Evolutionary conservation across 2,888 invertebrate species (phyloP).

Genomic region (Ommatoiulus sabulosus): DNA sequence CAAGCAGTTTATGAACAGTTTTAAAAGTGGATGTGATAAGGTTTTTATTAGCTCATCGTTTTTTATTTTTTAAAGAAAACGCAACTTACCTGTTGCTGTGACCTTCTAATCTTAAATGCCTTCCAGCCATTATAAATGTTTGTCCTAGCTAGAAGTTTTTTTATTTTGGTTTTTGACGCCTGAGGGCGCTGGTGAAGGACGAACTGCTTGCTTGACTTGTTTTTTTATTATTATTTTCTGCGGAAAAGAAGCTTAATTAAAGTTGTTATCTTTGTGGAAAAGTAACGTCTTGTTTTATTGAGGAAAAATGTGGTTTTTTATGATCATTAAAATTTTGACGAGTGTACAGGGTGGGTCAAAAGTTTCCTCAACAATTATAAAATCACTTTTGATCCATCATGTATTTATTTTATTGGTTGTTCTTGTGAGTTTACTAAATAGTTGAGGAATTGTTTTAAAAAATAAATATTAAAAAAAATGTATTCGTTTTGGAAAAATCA

Average conservation of each 20-base stretch:
- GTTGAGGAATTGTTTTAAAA: no score
- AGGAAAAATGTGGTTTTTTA: background rate
- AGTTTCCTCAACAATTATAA: no score
- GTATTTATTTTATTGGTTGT: no score
- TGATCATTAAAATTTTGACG: background rate
- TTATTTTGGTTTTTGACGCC: background rate
- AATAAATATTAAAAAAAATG: no score
- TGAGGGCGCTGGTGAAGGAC: background rate
- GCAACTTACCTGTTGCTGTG: constrained; percentile 29
- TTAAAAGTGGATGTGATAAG: background rate
- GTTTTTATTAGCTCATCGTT: constrained; percentile 6
- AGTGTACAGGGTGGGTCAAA: no score
- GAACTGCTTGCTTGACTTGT: background rate
- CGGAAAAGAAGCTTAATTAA: constrained; percentile 16
- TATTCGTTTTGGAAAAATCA: no score
- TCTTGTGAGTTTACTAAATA: no score
- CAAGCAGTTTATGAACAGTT: background rate
- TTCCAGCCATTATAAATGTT: background rate
- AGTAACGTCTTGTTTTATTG: constrained; percentile 37
- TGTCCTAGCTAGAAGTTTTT: background rate
- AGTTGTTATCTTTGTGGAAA: background rate
- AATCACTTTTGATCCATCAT: no score
- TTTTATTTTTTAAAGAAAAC: background rate
- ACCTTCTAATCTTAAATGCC: constrained; percentile 31
- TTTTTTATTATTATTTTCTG: background rate